Conservation (phyloP, 2,797 vertebrate species). For the Ispidina picta region DNA sequence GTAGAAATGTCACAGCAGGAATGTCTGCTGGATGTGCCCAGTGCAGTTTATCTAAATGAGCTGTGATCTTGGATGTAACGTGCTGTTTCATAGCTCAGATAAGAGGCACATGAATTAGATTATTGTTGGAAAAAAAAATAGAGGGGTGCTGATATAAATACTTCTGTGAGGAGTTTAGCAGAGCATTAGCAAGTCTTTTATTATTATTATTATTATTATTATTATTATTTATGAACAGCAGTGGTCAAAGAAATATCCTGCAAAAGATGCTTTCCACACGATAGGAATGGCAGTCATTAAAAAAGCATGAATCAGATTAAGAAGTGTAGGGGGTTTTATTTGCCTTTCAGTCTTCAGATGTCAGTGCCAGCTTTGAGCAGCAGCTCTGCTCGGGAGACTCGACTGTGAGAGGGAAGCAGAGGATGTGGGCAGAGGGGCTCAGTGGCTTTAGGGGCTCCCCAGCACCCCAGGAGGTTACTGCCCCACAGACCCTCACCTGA, state of each 20-base stretch:
- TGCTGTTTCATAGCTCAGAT: constrained; percentile 52
- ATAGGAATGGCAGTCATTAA: constrained; percentile 18
- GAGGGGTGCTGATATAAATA: constrained; percentile 39
- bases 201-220: not conserved
- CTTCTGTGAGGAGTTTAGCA: constrained; percentile 22
- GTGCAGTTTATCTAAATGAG: constrained; percentile 44
- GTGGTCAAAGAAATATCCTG: constrained; percentile 19
- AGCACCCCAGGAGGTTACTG: too few relatives aligned
- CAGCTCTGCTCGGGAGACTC: too few relatives aligned
- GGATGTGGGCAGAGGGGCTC: too few relatives aligned
- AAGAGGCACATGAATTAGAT: constrained; percentile 51
- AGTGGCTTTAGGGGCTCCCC: too few relatives aligned
- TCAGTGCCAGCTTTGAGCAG: too few relatives aligned
- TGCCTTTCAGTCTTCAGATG: too few relatives aligned
- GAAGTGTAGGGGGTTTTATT: not conserved
- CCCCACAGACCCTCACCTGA: too few relatives aligned
- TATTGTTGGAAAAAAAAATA: constrained; percentile 3
- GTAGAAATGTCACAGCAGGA: constrained; percentile 49
- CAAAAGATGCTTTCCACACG: constrained; percentile 23
- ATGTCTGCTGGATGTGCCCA: constrained; percentile 41
- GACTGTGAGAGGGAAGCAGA: too few relatives aligned
- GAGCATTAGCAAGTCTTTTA: constrained; percentile 23
- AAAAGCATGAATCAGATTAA: constrained; percentile 38
- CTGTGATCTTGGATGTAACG: constrained; percentile 52
- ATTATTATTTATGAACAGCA: constrained; percentile 1